Percentiles rank a stretch among this genome's conserved stretches.
These are phyloP conservation scores for Chauna torquata DNA, from an alignment of 2,113 vertebrate genomes.

Conservation along the genomic window DNA sequence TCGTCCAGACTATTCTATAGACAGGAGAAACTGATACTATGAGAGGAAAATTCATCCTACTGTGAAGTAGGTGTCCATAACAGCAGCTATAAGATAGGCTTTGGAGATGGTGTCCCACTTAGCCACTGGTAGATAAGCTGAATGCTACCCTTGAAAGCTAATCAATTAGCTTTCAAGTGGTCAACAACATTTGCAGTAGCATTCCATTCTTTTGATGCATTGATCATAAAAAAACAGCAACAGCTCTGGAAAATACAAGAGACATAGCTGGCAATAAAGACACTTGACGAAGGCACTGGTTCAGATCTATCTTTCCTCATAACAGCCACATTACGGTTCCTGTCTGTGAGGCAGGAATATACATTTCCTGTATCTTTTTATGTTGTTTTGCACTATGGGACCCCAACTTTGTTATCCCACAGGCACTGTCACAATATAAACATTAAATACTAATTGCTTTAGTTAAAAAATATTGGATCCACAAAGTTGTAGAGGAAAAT, in stretches of 20 bases:
- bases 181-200: background rate
- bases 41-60: background rate
- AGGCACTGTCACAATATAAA: background rate
- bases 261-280: background rate
- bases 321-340: background rate
- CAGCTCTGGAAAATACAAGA: background rate
- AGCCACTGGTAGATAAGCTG: background rate
- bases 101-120: background rate
- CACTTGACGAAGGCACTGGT: background rate
- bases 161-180: background rate
- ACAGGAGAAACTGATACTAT: background rate
- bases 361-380: background rate
- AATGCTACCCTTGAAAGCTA: background rate
- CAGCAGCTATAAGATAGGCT: background rate
- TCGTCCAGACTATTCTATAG: background rate
- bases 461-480: background rate
- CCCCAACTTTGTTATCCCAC: background rate
- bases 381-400: background rate
- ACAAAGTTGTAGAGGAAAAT: background rate
- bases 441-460: background rate
- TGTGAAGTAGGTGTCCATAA: background rate
- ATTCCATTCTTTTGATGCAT: background rate
- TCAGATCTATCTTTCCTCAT: background rate
- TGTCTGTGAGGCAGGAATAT: background rate
- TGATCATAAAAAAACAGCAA: background rate